Percentiles rank a stretch among this genome's conserved stretches.
Evolutionary conservation across 53 echinoderm and acorn worm species (phyloP).

Genomic region (Crossaster papposus): DNA sequence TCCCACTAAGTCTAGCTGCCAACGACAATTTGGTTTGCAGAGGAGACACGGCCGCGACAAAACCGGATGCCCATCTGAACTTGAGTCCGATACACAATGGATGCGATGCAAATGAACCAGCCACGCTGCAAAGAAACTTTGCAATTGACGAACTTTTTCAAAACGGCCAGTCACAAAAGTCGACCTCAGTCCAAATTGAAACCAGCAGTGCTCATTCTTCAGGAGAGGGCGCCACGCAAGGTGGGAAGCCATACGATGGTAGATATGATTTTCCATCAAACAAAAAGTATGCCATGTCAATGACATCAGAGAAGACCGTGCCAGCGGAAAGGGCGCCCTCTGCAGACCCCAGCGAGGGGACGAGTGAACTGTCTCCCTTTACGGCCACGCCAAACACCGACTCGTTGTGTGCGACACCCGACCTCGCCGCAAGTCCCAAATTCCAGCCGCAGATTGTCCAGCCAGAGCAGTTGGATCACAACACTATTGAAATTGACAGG

Average conservation of each 20-base stretch:
- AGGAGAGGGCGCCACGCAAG: background rate
- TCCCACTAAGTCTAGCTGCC: conserved; percentile 11
- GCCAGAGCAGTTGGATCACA: background rate
- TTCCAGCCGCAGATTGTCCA: background rate
- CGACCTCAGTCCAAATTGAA: background rate
- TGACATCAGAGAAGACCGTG: background rate
- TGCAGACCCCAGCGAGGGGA: conserved; percentile 12
- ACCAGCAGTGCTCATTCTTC: background rate
- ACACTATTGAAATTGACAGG: background rate
- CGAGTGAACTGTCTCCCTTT: conserved; percentile 36
- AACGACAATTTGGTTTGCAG: background rate
- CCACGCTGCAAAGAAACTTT: background rate
- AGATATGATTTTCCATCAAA: background rate
- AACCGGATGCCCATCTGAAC: background rate
- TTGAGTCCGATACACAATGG: background rate
- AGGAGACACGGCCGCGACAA: background rate
- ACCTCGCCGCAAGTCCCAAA: background rate
- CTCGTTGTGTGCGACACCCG: conserved; percentile 32
- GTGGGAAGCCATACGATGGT: background rate
- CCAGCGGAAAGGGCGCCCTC: background rate
- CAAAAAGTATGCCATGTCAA: background rate
- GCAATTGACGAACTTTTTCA: background rate
- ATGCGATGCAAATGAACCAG: background rate
- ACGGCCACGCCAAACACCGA: conserved; percentile 22
- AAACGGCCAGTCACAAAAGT: background rate